Evolutionary conservation across 1,140 invertebrate genomes (phyloP), one percentile per base, ranked within the genome.

Genomic region (Helicoverpa zea): DNA sequence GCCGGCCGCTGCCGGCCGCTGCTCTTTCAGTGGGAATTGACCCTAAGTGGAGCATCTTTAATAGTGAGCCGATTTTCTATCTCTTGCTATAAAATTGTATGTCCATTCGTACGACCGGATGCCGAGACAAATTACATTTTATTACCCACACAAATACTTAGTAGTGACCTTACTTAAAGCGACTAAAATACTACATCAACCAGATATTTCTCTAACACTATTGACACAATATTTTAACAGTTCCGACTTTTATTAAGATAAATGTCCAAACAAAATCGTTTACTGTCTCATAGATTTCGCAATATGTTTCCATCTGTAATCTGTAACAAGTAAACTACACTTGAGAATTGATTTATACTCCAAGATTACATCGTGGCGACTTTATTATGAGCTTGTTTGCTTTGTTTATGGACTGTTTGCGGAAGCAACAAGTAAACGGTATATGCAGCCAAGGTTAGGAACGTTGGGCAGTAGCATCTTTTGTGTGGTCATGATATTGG

Each of bases 61-160:
- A 43, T 43, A 43, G 7, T 43, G 35, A 9, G 35, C 35, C 35
- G 5, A 0, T 7, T 9, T 43, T 7, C 35, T 43, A 7, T 43
- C 3, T 7, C 0, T 43, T 43, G 5, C 5, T 43, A 7, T 5
- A 9, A 9, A 43, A 5, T 9, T 43, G n/a, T 18, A 2, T 16
- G 49, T 18, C 43, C n/a, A 12, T 43, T 43, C 49, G 23, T 49
- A 11, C 2, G 10, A 51, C n/a, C n/a, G n/a, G n/a, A n/a, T n/a
- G n/a, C n/a, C n/a, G n/a, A n/a, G n/a, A n/a, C n/a, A n/a, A 68
- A 43, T 68, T 11, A 23, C 7, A 4, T 68, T 68, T 68, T 68
- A 68, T 47, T 49, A 43, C 5, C 35, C 10, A 23, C 43, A 61
- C 18, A 12, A 3, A 3, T 18, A 66, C 63, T 66, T 47, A 61